These are phyloP conservation scores for Brachionichthys hirsutus DNA, from an alignment of 2,113 vertebrate genomes.

Conservation along the genomic window DNA sequence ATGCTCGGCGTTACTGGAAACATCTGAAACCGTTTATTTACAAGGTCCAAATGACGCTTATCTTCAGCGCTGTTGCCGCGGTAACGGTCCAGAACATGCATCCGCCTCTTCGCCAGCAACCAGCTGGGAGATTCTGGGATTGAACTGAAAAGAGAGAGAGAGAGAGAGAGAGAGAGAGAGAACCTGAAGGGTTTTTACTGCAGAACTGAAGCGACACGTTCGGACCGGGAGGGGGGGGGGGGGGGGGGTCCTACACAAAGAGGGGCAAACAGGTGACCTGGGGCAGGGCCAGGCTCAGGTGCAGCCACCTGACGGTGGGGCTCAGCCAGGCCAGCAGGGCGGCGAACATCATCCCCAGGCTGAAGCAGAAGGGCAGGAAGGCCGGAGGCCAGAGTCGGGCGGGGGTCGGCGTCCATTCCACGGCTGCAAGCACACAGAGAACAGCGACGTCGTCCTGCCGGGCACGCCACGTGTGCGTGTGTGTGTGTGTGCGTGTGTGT, in stretches of 20 bases:
- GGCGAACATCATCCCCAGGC: conserved; percentile 72
- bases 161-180: no score
- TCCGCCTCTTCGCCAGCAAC: conserved; percentile 60
- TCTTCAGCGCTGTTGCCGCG: conserved; percentile 61
- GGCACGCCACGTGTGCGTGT: no score
- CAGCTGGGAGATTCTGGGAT: conserved; percentile 76
- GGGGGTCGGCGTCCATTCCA: conserved; percentile 71
- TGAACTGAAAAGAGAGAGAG: conserved; percentile 28
- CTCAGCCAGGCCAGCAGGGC: conserved; percentile 65
- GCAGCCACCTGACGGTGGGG: conserved; percentile 59
- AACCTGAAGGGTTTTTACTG: neutral
- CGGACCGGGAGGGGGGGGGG: no score
- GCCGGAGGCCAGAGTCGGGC: conserved; percentile 69
- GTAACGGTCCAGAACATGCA: conserved; percentile 60
- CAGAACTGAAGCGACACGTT: no score
- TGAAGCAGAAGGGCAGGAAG: conserved; percentile 73
- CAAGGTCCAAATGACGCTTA: conserved; percentile 58
- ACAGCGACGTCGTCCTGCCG: no score
- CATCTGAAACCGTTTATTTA: conserved; percentile 18
- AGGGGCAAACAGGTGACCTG: conserved; percentile 72
- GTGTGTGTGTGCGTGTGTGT: no score
- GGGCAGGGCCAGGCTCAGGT: conserved; percentile 68
- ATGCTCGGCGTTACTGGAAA: no score
- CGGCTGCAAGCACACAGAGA: conserved; percentile 47
- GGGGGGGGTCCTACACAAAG: conserved; percentile 58